A percentile compares a stretch with the other conserved stretches of the same genome.
Conservation (phyloP, 2,797 vertebrate species). For the Tragopan temminckii region DNA sequence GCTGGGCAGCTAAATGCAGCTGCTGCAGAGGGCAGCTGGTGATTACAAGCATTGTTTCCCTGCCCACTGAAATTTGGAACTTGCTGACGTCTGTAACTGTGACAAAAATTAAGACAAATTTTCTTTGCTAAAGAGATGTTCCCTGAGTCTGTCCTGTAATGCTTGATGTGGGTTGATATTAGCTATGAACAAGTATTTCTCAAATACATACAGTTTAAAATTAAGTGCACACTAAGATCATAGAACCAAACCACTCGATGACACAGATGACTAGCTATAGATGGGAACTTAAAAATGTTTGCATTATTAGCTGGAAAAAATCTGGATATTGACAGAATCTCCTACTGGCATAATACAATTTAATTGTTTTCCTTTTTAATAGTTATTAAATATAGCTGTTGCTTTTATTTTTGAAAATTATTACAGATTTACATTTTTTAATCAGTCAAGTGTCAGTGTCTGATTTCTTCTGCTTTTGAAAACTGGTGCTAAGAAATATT, state of each 20-base stretch:
- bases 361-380: not conserved
- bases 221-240: not conserved
- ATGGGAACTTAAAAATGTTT: not conserved
- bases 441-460: not conserved
- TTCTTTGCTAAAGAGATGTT: not conserved
- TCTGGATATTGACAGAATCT: not conserved
- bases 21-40: not conserved
- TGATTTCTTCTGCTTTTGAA: not conserved
- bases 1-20: not conserved
- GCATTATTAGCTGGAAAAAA: not conserved
- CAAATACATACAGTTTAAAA: not conserved
- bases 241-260: not conserved
- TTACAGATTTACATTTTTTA: not conserved
- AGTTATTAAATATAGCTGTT: not conserved
- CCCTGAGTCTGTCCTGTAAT: not conserved
- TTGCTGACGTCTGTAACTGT: not conserved
- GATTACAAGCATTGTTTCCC: not conserved
- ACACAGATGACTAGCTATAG: not conserved
- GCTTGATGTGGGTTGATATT: not conserved
- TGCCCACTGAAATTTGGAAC: not conserved
- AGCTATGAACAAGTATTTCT: not conserved
- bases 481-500: not conserved
- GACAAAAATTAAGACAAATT: not conserved
- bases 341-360: not conserved
- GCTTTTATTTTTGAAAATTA: not conserved